Evolutionary conservation across 1,140 invertebrate species (phyloP).

Genomic region (Drosophila parvula): DNA sequence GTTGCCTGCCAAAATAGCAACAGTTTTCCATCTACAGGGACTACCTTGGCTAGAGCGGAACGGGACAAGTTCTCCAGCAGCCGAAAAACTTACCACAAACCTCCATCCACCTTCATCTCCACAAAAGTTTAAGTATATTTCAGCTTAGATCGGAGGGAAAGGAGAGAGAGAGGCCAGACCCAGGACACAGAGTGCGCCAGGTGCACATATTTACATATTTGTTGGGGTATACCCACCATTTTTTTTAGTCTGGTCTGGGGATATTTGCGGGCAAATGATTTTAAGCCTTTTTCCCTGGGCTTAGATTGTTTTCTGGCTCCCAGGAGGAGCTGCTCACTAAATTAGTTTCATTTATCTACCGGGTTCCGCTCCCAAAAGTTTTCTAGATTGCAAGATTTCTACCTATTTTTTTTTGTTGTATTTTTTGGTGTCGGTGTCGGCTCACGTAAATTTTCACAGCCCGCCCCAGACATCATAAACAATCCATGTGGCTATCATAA

Average conservation of each 20-base stretch:
- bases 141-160: conserved; percentile 27
- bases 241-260: conserved; percentile 18
- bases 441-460: conserved; percentile 71
- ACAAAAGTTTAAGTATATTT: conserved; percentile 72
- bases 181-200: conserved; percentile 39
- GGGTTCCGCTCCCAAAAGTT: conserved; percentile 43
- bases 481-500: conserved; percentile 73
- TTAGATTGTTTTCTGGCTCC: conserved; percentile 59
- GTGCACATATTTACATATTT: conserved; percentile 80
- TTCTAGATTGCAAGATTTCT: conserved; percentile 50
- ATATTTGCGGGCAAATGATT: conserved; percentile 75
- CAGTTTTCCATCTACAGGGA: conserved; percentile 51
- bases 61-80: conserved; percentile 64
- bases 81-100: conserved; percentile 52
- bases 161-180: background rate
- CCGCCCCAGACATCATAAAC: conserved; percentile 76
- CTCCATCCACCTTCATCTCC: too few relatives aligned
- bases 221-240: conserved; percentile 29
- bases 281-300: conserved; percentile 57
- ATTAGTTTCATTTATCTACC: conserved; percentile 78
- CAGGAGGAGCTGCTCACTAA: conserved; percentile 65
- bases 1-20: conserved; percentile 73
- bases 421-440: background rate
- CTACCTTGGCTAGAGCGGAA: background rate
- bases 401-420: conserved; percentile 20